A percentile compares a stretch with the other conserved stretches of the same genome.
Evolutionary conservation across 2,797 vertebrate species (phyloP).

Genomic region (Taenioides sp.): DNA sequence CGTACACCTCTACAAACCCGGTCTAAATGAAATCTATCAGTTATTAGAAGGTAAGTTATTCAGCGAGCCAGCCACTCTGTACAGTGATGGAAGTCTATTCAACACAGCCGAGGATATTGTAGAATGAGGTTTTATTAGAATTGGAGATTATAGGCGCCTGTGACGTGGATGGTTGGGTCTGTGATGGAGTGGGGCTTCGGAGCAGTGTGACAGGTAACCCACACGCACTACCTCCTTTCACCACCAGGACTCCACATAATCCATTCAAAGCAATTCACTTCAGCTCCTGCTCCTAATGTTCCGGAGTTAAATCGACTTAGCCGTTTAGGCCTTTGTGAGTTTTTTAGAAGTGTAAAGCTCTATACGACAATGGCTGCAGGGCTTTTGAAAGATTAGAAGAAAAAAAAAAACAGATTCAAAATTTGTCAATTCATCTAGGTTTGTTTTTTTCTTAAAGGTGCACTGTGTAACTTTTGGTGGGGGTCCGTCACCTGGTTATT

Average conservation of each 20-base stretch:
- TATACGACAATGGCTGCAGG: slow-evolving; percentile 36
- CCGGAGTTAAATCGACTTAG: slow-evolving; percentile 48
- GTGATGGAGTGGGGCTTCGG: slow-evolving; percentile 56
- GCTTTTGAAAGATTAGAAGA: slow-evolving; percentile 9
- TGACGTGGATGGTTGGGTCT: slow-evolving; percentile 49
- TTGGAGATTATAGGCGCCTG: slow-evolving; percentile 53
- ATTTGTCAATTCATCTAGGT: neutral
- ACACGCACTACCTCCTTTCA: slow-evolving; percentile 31
- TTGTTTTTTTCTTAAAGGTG: neutral
- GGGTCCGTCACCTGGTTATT: too few species aligned
- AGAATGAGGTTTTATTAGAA: slow-evolving; percentile 57
- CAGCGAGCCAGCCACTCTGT: slow-evolving; percentile 22
- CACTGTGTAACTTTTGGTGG: too few species aligned
- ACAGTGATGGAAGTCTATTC: slow-evolving; percentile 39
- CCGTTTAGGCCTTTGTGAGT: slow-evolving; percentile 20
- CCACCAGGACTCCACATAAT: slow-evolving; percentile 42
- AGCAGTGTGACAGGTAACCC: slow-evolving; percentile 62
- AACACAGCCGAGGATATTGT: slow-evolving; percentile 39
- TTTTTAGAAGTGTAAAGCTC: slow-evolving; percentile 41
- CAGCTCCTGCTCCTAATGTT: slow-evolving; percentile 48
- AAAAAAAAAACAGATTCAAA: too few species aligned
- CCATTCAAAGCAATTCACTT: slow-evolving; percentile 42
- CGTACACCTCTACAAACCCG: neutral
- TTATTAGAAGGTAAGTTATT: slow-evolving; percentile 30
- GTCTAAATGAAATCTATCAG: slow-evolving; percentile 33